Evolutionary conservation across 2,888 invertebrate genomes (phyloP).

Genomic region (Brachylomia viminalis): DNA sequence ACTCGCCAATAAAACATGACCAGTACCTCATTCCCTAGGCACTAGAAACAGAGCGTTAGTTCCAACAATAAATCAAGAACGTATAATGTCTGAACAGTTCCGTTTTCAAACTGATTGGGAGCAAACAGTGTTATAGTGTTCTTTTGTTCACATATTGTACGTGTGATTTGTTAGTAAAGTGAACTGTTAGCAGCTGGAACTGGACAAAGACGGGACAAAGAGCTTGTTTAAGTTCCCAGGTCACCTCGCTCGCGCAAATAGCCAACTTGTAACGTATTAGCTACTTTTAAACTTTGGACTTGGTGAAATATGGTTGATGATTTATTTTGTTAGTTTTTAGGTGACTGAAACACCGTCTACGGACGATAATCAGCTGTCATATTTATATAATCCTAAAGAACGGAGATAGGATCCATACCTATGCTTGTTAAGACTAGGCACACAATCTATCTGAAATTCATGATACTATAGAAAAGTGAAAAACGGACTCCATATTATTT

Average conservation of each 20-base stretch:
- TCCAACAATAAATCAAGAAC: conserved; percentile 61
- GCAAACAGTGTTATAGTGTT: conserved; percentile 58
- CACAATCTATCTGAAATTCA: background rate
- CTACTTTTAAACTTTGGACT: conserved; percentile 65
- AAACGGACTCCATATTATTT: background rate
- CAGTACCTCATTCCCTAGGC: conserved; percentile 54
- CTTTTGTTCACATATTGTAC: conserved; percentile 66
- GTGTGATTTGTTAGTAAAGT: conserved; percentile 74
- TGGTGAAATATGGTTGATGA: conserved; percentile 46
- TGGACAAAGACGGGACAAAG: conserved; percentile 72
- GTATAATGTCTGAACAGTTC: conserved; percentile 55
- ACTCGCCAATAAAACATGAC: conserved; percentile 23
- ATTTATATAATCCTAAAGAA: background rate
- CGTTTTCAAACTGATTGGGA: conserved; percentile 58
- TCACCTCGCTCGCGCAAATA: conserved; percentile 79
- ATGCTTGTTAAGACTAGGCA: no score
- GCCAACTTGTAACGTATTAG: conserved; percentile 78
- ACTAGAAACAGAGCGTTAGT: conserved; percentile 30
- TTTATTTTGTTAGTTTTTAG: conserved; percentile 3
- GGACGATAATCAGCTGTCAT: background rate
- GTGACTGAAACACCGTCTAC: background rate
- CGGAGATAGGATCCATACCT: background rate
- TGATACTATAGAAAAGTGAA: background rate
- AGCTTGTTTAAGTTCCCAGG: conserved; percentile 82
- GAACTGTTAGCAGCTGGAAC: conserved; percentile 72